Evolutionary conservation across 2,888 invertebrate genomes (phyloP).

Genomic region (Cataglyphis livida): DNA sequence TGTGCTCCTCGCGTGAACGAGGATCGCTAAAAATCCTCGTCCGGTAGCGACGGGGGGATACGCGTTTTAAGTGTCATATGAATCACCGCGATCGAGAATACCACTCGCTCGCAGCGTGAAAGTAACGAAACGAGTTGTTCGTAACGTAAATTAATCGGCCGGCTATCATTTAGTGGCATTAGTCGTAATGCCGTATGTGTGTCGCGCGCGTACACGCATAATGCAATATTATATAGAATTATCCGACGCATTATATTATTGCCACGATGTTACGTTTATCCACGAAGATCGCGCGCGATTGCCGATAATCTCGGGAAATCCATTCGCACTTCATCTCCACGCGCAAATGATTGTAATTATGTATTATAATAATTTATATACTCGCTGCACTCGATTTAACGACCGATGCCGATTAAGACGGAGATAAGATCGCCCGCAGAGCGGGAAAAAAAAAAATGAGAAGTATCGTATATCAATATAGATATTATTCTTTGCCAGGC

Average conservation of each 20-base stretch:
- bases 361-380: constrained; percentile 35
- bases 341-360: constrained; percentile 36
- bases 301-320: constrained; percentile 36
- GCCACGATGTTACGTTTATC: background rate
- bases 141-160: constrained; percentile 46
- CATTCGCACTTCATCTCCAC: constrained; percentile 31
- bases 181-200: constrained; percentile 25
- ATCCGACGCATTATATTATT: constrained; percentile 22
- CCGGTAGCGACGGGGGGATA: constrained; percentile 29
- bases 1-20: background rate
- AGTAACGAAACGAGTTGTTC: constrained; percentile 52
- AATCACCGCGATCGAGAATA: constrained; percentile 47
- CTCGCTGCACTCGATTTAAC: constrained; percentile 37
- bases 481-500: background rate
- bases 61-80: constrained; percentile 36
- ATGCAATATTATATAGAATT: constrained; percentile 36
- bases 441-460: background rate
- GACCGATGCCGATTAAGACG: constrained; percentile 5
- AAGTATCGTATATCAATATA: background rate
- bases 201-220: constrained; percentile 2
- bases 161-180: constrained; percentile 44
- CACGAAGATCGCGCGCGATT: background rate
- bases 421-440: background rate
- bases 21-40: constrained; percentile 16
- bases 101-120: constrained; percentile 37